A percentile compares a stretch with the other conserved stretches of the same genome.
Evolutionary conservation across 92 coral and sea anemone species (phyloP).

Genomic region (Umimayanthus kanabou): DNA sequence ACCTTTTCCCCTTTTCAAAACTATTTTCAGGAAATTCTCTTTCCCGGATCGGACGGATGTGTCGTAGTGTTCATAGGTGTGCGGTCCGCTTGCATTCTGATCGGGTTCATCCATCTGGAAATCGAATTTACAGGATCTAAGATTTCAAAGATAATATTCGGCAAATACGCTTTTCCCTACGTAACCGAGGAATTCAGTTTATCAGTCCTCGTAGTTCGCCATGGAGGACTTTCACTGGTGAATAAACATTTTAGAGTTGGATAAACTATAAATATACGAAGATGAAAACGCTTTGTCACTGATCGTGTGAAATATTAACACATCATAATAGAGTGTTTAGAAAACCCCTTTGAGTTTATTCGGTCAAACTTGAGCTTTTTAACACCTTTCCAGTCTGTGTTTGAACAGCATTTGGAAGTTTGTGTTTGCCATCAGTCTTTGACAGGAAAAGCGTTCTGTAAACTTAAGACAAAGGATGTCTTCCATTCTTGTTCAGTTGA

Average conservation of each 20-base stretch:
- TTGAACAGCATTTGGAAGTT: constrained; percentile 29
- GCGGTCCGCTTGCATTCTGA: constrained; percentile 41
- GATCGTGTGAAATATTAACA: constrained; percentile 30
- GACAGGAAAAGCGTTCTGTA: constrained; percentile 14
- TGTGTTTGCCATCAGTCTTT: constrained; percentile 16
- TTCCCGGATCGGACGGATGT: constrained; percentile 47
- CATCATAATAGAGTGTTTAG: constrained; percentile 35
- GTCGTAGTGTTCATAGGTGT: constrained; percentile 39
- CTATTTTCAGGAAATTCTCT: constrained; percentile 30
- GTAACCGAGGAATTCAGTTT: constrained; percentile 43
- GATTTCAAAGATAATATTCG: constrained; percentile 48
- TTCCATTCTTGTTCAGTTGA: constrained; percentile 4
- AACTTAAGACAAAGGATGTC: constrained; percentile 24
- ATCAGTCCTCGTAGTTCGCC: constrained; percentile 25
- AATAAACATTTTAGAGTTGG: constrained; percentile 12
- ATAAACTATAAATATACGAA: constrained; percentile 4
- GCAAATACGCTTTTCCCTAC: constrained; percentile 24
- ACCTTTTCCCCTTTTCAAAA: constrained; percentile 40
- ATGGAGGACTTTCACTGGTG: not conserved
- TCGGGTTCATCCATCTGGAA: constrained; percentile 40
- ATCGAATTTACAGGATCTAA: constrained; percentile 38
- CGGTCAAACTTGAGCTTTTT: constrained; percentile 16
- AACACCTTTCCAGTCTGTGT: constrained; percentile 37
- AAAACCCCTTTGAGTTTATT: constrained; percentile 43
- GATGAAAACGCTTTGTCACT: not conserved